phyloP scores from a whole-genome alignment of 2,888 invertebrate genomes.

The Acheta domesticus region DNA sequence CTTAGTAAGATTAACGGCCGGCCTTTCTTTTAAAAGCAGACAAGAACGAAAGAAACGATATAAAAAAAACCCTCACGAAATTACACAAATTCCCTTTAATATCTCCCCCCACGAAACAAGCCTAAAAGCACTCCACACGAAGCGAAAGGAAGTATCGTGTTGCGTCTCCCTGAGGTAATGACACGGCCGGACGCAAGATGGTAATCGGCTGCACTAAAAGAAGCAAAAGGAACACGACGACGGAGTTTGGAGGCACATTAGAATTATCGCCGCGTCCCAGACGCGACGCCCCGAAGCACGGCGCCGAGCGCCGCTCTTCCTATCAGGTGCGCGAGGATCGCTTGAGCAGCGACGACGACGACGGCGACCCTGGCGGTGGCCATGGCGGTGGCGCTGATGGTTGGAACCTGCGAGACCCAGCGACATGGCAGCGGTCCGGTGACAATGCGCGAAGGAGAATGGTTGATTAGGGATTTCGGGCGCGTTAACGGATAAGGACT shows the following conservation, averaged over 20 bases:
- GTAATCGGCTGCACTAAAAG: neutral
- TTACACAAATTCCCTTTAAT: neutral
- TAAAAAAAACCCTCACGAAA: neutral
- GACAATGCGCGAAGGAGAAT: too few species aligned
- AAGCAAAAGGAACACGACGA: neutral
- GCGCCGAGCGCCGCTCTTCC: neutral
- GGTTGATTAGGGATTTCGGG: too few species aligned
- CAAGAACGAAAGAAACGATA: neutral
- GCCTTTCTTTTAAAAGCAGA: neutral
- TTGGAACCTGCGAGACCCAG: too few species aligned
- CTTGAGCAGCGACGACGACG: too few species aligned
- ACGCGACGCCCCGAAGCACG: neutral
- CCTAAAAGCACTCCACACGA: neutral
- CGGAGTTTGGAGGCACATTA: neutral
- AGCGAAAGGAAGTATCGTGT: neutral
- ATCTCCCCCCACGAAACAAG: neutral
- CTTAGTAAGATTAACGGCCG: neutral
- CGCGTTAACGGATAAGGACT: rapidly evolving
- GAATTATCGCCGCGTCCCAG: neutral
- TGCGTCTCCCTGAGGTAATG: neutral
- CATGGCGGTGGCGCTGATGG: too few species aligned
- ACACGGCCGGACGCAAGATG: neutral
- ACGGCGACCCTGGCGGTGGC: too few species aligned
- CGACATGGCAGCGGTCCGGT: too few species aligned
- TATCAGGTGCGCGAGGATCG: too few species aligned